A percentile compares a stretch with the other conserved stretches of the same genome.
Conservation (phyloP, 2,888 invertebrate species). For the Tetropium fuscum region DNA sequence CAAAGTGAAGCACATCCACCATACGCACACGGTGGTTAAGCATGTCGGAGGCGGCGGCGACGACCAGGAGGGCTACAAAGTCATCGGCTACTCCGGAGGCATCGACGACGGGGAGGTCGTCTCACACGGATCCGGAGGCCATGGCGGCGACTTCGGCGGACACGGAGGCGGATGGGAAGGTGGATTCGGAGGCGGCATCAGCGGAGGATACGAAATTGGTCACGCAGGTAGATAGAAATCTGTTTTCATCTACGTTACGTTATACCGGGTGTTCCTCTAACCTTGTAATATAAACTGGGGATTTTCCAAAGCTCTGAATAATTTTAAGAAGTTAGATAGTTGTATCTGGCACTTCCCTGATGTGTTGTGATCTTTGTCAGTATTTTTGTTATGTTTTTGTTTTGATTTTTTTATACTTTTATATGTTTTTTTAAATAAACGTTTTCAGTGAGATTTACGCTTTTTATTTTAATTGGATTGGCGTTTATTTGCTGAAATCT, state of each 20-base stretch:
- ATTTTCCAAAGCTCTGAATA: no score
- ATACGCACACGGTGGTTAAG: constrained; percentile 83
- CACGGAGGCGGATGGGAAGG: constrained; percentile 53
- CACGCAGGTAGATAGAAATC: constrained; percentile 40
- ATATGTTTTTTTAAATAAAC: constrained; percentile 21
- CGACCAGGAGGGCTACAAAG: constrained; percentile 76
- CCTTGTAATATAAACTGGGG: no score
- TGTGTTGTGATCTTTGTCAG: constrained; percentile 22
- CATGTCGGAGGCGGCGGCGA: constrained; percentile 71
- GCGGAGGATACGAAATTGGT: constrained; percentile 43
- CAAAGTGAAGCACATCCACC: constrained; percentile 81
- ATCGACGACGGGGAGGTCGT: constrained; percentile 68
- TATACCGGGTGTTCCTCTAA: no score
- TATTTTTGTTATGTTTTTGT: constrained; percentile 1
- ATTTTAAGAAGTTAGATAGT: no score
- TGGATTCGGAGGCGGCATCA: constrained; percentile 51
- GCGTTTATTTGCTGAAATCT: no score
- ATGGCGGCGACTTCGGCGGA: constrained; percentile 49
- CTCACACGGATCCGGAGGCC: constrained; percentile 58
- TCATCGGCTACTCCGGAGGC: constrained; percentile 77
- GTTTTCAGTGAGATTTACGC: constrained; percentile 1
- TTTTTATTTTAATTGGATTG: constrained; percentile 3
- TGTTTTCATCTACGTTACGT: constrained; percentile 23
- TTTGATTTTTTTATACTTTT: constrained; percentile 16
- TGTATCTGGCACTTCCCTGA: no score